Conservation (phyloP, 2,113 vertebrate genomes). For the Grantiella picta region DNA sequence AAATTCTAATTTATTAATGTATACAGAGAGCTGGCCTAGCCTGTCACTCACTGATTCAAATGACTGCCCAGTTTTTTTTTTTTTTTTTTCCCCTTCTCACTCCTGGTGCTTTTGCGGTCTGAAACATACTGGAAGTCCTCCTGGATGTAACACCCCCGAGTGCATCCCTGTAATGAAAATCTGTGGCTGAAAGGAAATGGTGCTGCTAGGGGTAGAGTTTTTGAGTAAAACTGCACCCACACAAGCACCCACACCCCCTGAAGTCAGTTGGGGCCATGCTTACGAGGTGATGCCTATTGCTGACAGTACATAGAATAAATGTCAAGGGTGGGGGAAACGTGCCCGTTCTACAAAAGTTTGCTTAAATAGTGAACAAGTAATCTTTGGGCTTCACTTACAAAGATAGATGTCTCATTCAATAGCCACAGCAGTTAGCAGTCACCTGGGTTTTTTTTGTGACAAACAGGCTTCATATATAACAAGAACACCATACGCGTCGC, state of each 20-base stretch:
- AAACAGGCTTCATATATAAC: background rate
- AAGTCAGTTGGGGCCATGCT: background rate
- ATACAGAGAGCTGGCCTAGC: slow-evolving; percentile 91
- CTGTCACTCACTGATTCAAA: slow-evolving; percentile 95
- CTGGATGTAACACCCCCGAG: slow-evolving; percentile 54
- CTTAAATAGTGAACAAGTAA: slow-evolving; percentile 36
- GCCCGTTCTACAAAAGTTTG: background rate
- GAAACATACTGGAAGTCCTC: slow-evolving; percentile 53
- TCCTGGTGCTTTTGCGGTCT: slow-evolving; percentile 66
- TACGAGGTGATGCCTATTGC: background rate
- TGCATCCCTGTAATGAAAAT: slow-evolving; percentile 51
- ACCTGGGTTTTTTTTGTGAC: background rate
- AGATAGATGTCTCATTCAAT: background rate
- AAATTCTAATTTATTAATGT: slow-evolving; percentile 99
- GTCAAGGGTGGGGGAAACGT: background rate
- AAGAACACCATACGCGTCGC: background rate
- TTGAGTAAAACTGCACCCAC: background rate
- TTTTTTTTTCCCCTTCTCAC: slow-evolving; percentile 28
- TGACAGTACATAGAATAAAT: background rate
- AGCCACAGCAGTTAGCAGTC: background rate
- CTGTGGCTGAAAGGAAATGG: slow-evolving; percentile 9
- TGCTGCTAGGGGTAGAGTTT: slow-evolving; percentile 10
- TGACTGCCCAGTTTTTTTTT: slow-evolving; percentile 79
- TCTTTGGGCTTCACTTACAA: background rate
- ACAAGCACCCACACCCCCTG: background rate